Evolutionary conservation across 1,140 invertebrate genomes (phyloP), one percentile per base, ranked within the genome.

Genomic region (Araneus ventricosus): DNA sequence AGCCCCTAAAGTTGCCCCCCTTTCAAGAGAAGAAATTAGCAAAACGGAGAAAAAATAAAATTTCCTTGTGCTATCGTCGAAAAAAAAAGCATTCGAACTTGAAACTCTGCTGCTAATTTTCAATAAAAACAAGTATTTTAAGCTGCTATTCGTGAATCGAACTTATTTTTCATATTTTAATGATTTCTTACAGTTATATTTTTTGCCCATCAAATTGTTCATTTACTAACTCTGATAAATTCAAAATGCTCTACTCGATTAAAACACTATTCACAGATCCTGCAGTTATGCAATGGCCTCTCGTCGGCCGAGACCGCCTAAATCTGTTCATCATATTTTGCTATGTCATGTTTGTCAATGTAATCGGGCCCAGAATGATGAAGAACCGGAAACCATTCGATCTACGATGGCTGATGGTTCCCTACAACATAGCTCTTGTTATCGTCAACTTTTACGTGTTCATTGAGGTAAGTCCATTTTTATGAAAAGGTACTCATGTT

Each of bases 341-440:
- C 45, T 95, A 95, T 79, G 39, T 94, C 20, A 1, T 90, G 27
- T 90, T 95, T 37, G 94, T 95, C 20, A 93, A 86, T 20, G 39
- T 70, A n/a, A 52, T 95, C 52, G 95, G 96, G 39, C 96, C 96
- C 8, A 86, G 94, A 22, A 94, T 95, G 67, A 96, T 96, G 96
- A 94, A 94, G 20, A 93, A 95, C 70, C 94, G 95, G 39, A 95
- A 96, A 94, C 95, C 96, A 75, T 92, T 95, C 22, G 95, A 96
- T 79, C 79, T 96, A 75, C 94, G 95, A 70, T 94, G 94, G 41
- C 34, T 95, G 14, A 94, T 96, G 82, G 52, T 96, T 27, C 94
- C 95, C 4, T 96, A 96, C 93, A 96, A 96, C 93, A 89, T 96
- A 61, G 94, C 94, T 14, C 95, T 96, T 94, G 95, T 96, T 37